These are phyloP conservation scores for Ailurus styani DNA, from an alignment of 2,113 vertebrate genomes.

Conservation along the genomic window DNA sequence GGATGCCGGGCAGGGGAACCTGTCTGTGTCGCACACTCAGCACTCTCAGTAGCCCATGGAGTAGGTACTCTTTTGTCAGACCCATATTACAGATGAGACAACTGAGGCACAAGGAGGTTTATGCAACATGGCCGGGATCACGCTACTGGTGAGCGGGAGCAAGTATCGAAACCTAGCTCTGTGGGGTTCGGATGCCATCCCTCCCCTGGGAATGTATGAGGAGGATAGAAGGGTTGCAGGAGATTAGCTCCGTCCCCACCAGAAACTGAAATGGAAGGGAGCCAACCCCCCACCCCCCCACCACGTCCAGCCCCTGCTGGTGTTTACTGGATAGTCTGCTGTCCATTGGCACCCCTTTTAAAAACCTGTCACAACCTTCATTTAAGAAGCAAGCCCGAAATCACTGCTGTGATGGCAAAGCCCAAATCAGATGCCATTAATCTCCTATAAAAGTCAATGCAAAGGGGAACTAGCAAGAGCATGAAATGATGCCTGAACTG, in stretches of 20 bases:
- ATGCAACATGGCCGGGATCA: background rate
- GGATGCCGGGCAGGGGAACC: background rate
- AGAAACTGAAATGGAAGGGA: background rate
- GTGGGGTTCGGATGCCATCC: background rate
- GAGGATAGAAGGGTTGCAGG: rapidly evolving
- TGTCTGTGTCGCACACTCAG: background rate
- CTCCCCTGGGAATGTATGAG: background rate
- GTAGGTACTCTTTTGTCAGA: background rate
- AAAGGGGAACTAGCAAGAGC: rapidly evolving
- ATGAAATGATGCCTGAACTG: rapidly evolving
- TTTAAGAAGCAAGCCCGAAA: background rate
- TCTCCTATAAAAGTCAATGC: background rate
- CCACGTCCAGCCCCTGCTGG: too few species aligned
- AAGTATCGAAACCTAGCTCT: background rate
- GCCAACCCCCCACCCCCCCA: rapidly evolving
- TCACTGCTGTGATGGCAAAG: background rate
- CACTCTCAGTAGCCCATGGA: background rate
- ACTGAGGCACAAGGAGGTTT: background rate
- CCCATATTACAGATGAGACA: background rate
- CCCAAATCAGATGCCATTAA: rapidly evolving
- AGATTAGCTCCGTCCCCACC: too few species aligned
- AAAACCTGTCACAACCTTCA: background rate
- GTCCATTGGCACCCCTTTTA: background rate
- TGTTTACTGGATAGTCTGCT: background rate
- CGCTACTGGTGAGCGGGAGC: background rate